Base-by-base conservation (phyloP, 2,797 vertebrate genomes). In the Microcaecilia unicolor region DNA sequence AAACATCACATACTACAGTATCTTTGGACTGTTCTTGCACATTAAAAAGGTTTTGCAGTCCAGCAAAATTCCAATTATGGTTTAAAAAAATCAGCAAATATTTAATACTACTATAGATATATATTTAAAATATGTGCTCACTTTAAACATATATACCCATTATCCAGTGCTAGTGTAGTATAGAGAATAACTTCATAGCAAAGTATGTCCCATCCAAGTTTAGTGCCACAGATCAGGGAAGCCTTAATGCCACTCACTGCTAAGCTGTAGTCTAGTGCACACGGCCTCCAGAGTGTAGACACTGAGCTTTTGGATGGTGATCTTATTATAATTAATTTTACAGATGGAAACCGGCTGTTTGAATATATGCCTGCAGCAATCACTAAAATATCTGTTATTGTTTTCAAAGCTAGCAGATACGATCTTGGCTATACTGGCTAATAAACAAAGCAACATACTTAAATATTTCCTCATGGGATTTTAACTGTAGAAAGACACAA, bases 251-350 rank as follows among this genome's bases (percentile, higher is more conserved):
- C 41, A 37, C 7, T 44, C 58, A 72, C 32, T 72, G 69, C 77
- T 75, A 70, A 79, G 61, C 69, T 51, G 46, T 55, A 44, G 38
- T 55, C 71, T 57, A n/a, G n/a, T n/a, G n/a, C n/a, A 67, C 16
- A 25, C 61, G 66, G 61, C 64, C 70, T 72, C 48, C 25, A 49
- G 53, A 32, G 44, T 70, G 67, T 59, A 65, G 72, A 48, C 52
- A 25, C 31, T 23, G 15, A 48, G 4, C 74, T 78, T n/a, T 72
- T 70, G 65, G 56, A 70, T n/a, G n/a, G n/a, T n/a, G n/a, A n/a
- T n/a, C n/a, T n/a, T n/a, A n/a, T n/a, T n/a, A 54, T 74, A 77
- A 80, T 81, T 80, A 77, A 77, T 83, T 81, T 69, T 67, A 77
- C 72, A 63, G 68, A 67, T n/a, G 72, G 61, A 81, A 81, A 70